Evolutionary conservation across 2,113 vertebrate species (phyloP), one percentile per base, ranked within the genome.

Genomic region (Malaclemys terrapin): DNA sequence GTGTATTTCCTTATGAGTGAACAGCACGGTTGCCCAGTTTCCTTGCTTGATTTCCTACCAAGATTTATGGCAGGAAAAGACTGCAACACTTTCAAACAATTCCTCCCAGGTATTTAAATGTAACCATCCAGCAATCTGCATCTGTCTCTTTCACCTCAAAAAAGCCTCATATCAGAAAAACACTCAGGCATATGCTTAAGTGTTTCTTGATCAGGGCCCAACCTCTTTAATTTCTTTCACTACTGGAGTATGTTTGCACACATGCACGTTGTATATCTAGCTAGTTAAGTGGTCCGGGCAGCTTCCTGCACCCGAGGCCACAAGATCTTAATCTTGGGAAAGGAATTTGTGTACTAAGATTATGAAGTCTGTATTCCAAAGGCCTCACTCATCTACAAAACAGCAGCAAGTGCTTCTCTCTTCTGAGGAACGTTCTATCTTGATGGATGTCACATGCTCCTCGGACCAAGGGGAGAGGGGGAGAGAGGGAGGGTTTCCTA

Each of bases 41-140:
- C 98, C 98, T 96, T 89, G 94, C 95, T 96, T 97, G 96, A 94
- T 96, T 98, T 98, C 97, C 98, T 96, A 93, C 90, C 88, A 78
- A 94, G 94, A 90, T 88, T 89, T 89, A 90, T 0, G 6, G 95
- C 88, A 97, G 96, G 96, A 97, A 97, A 94, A 95, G 53, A 85
- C 80, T 93, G 89, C 84, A 97, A 65, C 14, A 80, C 86, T 95
- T 89, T 89, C 85, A 89, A 88, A 94, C 72, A 80, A 90, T 9
- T 22, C 79, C 94, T 97, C 93, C 93, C 82, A 88, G 65, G 69
- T 88, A 94, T 87, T 94, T 13, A 19, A 6, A 82, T 84, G 50
- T 31, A 56, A 84, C 82, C 25, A 4, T 35, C 82, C 72, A 16
- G 76, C 85, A 72, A 72, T 5, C 2, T 49, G 38, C 56, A 27